phyloP scores from a whole-genome alignment of 2,113 vertebrate species.

The Phaethornis superciliosus region DNA sequence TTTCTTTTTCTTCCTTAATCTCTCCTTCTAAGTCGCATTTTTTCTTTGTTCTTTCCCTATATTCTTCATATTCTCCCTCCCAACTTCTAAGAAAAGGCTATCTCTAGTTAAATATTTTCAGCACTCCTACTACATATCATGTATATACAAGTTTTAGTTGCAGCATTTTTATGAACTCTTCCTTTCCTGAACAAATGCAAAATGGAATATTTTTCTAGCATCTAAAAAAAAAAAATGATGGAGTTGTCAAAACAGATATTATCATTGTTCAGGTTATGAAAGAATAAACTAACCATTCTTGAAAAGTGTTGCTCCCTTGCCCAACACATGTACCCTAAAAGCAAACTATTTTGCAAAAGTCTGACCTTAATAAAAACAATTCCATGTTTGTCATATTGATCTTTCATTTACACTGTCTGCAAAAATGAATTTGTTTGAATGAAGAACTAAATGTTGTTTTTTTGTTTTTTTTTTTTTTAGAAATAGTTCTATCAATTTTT shows the following conservation, averaged over 20 bases:
- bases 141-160: not conserved
- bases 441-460: not conserved
- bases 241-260: not conserved
- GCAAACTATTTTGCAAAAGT: not conserved
- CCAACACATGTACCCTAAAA: not conserved
- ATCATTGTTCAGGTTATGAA: not conserved
- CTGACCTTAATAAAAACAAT: not conserved
- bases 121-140: not conserved
- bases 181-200: not conserved
- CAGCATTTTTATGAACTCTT: not conserved
- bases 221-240: not conserved
- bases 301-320: not conserved
- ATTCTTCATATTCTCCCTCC: not conserved
- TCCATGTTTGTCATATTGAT: not conserved
- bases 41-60: constrained; percentile 51
- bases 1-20: constrained; percentile 12
- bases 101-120: not conserved
- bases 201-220: not conserved
- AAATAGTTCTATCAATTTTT: not conserved
- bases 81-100: not conserved
- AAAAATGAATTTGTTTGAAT: not conserved
- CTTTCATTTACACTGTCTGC: not conserved
- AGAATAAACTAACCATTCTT: not conserved
- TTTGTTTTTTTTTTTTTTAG: not conserved
- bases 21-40: not conserved